A percentile compares a stretch with the other conserved stretches of the same genome.
These are phyloP conservation scores for Peromyscus californicus DNA, from an alignment of 2,113 vertebrate genomes.

Conservation along the genomic window DNA sequence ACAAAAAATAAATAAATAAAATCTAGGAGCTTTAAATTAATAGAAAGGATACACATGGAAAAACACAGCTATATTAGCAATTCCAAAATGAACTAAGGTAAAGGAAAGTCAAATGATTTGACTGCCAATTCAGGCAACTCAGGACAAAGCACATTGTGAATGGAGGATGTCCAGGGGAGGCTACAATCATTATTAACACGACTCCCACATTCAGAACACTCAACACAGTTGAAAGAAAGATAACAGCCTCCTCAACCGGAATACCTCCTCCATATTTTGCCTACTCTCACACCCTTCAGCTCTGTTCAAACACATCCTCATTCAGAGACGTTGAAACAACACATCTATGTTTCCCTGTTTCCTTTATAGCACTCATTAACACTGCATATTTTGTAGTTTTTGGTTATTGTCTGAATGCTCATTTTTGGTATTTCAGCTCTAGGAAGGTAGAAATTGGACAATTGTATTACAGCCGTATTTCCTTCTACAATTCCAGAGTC, in stretches of 20 bases:
- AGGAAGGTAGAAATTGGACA: neutral
- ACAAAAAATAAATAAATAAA: neutral
- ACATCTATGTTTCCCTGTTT: neutral
- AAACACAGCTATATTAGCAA: neutral
- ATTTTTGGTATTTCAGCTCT: neutral
- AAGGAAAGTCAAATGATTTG: neutral
- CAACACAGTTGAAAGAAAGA: neutral
- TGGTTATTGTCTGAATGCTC: neutral
- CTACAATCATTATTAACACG: neutral
- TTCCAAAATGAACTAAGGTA: neutral
- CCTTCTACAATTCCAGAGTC: neutral
- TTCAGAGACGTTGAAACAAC: neutral
- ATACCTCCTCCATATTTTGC: no score
- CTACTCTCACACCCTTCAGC: neutral
- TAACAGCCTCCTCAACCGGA: neutral
- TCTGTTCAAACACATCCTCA: neutral
- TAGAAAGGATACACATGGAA: neutral
- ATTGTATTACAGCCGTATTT: neutral
- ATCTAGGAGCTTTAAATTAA: conserved; percentile 30
- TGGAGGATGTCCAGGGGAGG: neutral
- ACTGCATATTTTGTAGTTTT: neutral
- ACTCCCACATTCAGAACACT: neutral
- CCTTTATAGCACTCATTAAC: neutral
- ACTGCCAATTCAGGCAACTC: neutral
- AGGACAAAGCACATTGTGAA: neutral